Conservation (phyloP, 2,888 invertebrate genomes). For the Apeira syringaria region DNA sequence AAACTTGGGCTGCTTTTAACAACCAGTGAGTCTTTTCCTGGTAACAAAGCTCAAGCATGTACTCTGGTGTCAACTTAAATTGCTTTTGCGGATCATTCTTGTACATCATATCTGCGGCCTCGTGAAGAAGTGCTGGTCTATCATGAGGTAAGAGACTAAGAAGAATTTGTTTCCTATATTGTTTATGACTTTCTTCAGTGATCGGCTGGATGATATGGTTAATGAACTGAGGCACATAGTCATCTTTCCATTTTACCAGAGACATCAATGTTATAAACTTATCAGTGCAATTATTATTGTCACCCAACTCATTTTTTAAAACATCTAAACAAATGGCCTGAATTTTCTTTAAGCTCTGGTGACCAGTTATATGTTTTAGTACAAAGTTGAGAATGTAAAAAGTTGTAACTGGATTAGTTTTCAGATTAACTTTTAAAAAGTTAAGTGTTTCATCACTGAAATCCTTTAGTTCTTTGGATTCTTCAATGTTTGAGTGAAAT, state of each 20-base stretch:
- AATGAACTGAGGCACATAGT: conserved; percentile 51
- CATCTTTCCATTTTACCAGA: conserved; percentile 59
- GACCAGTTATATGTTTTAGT: conserved; percentile 46
- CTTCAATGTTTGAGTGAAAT: conserved; percentile 55
- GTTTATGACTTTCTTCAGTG: conserved; percentile 61
- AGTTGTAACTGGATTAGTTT: conserved; percentile 69
- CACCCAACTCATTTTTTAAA: conserved; percentile 57
- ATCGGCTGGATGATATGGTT: conserved; percentile 58
- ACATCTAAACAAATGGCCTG: conserved; percentile 62
- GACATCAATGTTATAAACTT: conserved; percentile 64
- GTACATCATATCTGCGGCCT: conserved; percentile 61
- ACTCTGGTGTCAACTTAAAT: conserved; percentile 74
- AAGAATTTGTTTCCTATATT: conserved; percentile 72
- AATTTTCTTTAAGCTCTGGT: conserved; percentile 49
- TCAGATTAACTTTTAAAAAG: conserved; percentile 72
- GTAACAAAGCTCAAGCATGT: conserved; percentile 78
- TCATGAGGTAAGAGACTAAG: conserved; percentile 67
- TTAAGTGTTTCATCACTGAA: conserved; percentile 55
- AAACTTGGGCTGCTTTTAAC: conserved; percentile 71
- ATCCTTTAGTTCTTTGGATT: conserved; percentile 52
- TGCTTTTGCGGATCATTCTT: conserved; percentile 68
- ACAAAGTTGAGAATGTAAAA: conserved; percentile 55
- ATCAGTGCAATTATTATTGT: conserved; percentile 57
- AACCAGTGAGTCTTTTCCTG: conserved; percentile 77
- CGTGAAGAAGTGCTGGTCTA: conserved; percentile 58